A percentile compares a stretch with the other conserved stretches of the same genome.
Evolutionary conservation across 2,888 invertebrate genomes (phyloP).

Genomic region (Pinctada fucata): DNA sequence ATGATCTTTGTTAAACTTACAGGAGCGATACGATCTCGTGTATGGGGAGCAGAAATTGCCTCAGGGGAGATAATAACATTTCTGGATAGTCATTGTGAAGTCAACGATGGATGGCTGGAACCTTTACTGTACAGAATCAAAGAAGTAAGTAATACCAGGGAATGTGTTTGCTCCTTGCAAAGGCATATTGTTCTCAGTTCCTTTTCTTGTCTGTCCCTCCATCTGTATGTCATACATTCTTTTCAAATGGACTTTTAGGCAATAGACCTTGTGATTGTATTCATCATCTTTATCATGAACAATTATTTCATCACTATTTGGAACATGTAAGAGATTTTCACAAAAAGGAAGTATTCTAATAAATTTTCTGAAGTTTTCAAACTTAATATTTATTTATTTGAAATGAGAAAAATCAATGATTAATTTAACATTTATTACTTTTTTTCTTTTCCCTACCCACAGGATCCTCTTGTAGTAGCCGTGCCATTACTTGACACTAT

Average conservation of each 20-base stretch:
- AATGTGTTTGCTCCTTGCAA: too few relatives aligned
- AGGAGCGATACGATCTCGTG: constrained; percentile 58
- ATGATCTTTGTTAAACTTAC: constrained; percentile 11
- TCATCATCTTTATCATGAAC: too few relatives aligned
- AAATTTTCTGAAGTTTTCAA: too few relatives aligned
- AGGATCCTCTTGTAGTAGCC: background rate
- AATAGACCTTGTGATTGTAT: too few relatives aligned
- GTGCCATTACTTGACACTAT: background rate
- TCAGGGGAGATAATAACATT: constrained; percentile 59
- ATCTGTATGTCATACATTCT: too few relatives aligned
- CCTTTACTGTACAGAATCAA: constrained; percentile 76
- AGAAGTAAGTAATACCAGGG: constrained; percentile 26
- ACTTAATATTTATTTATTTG: background rate
- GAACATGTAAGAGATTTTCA: too few relatives aligned
- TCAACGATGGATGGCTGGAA: constrained; percentile 73
- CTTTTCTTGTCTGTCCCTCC: too few relatives aligned
- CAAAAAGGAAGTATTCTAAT: too few relatives aligned
- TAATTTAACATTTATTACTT: background rate
- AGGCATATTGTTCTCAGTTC: too few relatives aligned
- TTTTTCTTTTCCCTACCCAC: background rate
- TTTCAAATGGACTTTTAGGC: too few relatives aligned
- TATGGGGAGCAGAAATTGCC: constrained; percentile 71
- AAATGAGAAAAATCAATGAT: background rate
- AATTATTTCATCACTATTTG: too few relatives aligned
- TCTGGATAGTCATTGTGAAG: constrained; percentile 63